phyloP scores from a whole-genome alignment of 2,888 invertebrate species.

The Ypsolopha scabrella region DNA sequence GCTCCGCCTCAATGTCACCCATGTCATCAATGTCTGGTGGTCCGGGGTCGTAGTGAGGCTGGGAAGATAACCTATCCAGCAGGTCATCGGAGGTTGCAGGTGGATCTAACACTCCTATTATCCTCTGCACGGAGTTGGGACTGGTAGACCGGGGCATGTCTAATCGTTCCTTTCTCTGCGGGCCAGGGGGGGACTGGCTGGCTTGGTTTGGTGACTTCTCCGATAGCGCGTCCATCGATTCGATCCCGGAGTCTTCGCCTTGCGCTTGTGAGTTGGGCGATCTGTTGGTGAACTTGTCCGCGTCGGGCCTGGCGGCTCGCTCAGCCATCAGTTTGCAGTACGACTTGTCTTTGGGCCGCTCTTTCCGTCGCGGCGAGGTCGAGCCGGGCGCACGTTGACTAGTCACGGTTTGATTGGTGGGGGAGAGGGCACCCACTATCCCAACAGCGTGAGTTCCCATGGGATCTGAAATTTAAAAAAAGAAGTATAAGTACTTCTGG shows the following conservation, averaged over 20 bases:
- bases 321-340: constrained; percentile 70
- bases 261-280: constrained; percentile 70
- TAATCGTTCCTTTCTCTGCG: constrained; percentile 49
- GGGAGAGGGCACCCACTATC: constrained; percentile 61
- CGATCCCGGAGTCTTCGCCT: constrained; percentile 92
- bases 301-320: constrained; percentile 31
- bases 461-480: constrained; percentile 37
- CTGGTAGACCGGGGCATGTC: constrained; percentile 56
- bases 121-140: constrained; percentile 57
- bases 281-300: constrained; percentile 47
- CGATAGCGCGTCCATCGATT: constrained; percentile 93
- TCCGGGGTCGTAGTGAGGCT: constrained; percentile 40
- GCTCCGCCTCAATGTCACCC: constrained; percentile 76
- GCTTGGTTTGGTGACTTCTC: constrained; percentile 93
- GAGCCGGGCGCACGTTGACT: constrained; percentile 24
- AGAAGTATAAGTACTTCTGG: neutral
- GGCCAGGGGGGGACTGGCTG: constrained; percentile 76
- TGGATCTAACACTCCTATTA: constrained; percentile 46
- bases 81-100: constrained; percentile 42
- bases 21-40: constrained; percentile 65
- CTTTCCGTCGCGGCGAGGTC: constrained; percentile 41
- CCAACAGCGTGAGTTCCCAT: constrained; percentile 79
- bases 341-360: constrained; percentile 63
- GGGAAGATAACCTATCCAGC: constrained; percentile 33
- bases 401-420: constrained; percentile 29